Percentiles rank a stretch among this genome's conserved stretches.
phyloP scores from a whole-genome alignment of 2,113 vertebrate species.

The Pavo muticus region DNA sequence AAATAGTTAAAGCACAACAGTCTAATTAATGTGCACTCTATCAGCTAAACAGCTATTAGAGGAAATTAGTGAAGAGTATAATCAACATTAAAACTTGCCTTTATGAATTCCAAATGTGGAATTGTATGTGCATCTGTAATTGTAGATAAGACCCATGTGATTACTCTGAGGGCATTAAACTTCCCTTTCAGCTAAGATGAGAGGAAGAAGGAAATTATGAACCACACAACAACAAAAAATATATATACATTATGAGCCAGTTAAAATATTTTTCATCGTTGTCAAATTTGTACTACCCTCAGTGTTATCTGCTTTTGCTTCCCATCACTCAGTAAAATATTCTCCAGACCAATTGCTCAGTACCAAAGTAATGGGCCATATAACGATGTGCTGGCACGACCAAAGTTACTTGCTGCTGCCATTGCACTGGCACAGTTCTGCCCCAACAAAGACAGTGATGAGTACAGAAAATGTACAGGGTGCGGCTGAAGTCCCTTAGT shows the following conservation, averaged over 20 bases:
- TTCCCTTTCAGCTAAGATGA: conserved; percentile 5
- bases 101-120: conserved; percentile 10
- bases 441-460: neutral
- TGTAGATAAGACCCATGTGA: neutral
- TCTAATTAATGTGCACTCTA: neutral
- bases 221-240: neutral
- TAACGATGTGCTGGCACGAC: neutral
- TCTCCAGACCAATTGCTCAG: neutral
- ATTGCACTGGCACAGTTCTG: neutral
- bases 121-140: neutral
- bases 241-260: neutral
- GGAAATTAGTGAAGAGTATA: neutral
- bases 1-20: neutral
- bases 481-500: too few relatives aligned
- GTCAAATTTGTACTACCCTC: neutral
- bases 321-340: neutral
- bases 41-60: neutral
- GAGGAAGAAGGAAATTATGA: neutral
- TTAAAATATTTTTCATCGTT: neutral
- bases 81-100: neutral
- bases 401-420: neutral
- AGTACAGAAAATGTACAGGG: too few relatives aligned
- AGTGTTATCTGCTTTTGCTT: neutral
- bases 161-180: neutral
- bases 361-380: neutral